These are phyloP conservation scores for Epinephelus malabaricus DNA, from an alignment of 2,797 vertebrate genomes.

Conservation along the genomic window DNA sequence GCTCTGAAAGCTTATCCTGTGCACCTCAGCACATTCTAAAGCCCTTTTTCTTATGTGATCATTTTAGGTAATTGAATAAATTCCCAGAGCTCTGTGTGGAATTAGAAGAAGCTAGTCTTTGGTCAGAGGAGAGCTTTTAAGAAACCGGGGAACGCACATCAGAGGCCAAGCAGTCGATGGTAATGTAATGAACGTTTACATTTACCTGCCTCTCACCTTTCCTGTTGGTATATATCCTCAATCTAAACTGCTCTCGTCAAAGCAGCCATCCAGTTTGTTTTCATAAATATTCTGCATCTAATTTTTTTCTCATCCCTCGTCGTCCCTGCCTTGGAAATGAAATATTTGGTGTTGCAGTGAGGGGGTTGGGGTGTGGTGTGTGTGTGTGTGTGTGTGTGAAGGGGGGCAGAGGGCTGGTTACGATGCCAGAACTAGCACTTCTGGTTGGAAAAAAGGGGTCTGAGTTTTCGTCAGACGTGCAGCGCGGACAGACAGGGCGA, in stretches of 20 bases:
- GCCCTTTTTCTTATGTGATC: slow-evolving; percentile 81
- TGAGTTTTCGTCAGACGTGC: slow-evolving; percentile 77
- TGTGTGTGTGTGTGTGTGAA: slow-evolving; percentile 18
- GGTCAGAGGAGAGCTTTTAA: slow-evolving; percentile 85
- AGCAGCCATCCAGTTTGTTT: slow-evolving; percentile 73
- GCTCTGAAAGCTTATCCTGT: slow-evolving; percentile 82
- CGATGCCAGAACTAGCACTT: slow-evolving; percentile 83
- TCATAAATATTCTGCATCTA: slow-evolving; percentile 72
- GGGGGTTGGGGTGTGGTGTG: slow-evolving; percentile 34
- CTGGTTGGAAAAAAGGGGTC: slow-evolving; percentile 77
- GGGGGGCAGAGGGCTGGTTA: slow-evolving; percentile 39
- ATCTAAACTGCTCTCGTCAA: slow-evolving; percentile 73
- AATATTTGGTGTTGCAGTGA: slow-evolving; percentile 73
- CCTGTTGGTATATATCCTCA: slow-evolving; percentile 71
- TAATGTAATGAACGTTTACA: slow-evolving; percentile 84
- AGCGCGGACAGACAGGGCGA: slow-evolving; percentile 74
- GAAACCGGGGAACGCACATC: slow-evolving; percentile 71
- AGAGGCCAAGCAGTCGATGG: slow-evolving; percentile 81
- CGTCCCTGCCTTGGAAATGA: slow-evolving; percentile 64
- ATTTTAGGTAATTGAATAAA: slow-evolving; percentile 86
- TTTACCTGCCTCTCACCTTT: slow-evolving; percentile 87
- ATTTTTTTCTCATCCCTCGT: slow-evolving; percentile 40
- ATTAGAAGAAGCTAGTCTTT: slow-evolving; percentile 80
- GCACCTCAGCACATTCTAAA: slow-evolving; percentile 86
- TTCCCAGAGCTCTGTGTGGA: slow-evolving; percentile 76